These are phyloP conservation scores for Drosophila aldrichi DNA, from an alignment of 2,888 invertebrate species.

Conservation along the genomic window DNA sequence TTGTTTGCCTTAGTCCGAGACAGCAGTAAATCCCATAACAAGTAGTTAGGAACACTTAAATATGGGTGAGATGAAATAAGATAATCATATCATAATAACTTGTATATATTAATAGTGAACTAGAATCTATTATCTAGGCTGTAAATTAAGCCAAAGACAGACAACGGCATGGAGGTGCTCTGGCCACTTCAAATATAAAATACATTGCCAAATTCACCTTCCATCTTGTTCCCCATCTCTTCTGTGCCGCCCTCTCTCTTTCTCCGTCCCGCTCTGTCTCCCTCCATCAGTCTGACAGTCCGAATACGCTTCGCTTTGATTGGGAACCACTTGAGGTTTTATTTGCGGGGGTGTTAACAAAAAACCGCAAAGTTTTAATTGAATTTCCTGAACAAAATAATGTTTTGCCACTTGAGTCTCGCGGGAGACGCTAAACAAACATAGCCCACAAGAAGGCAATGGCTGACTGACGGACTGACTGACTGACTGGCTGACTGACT, in stretches of 20 bases:
- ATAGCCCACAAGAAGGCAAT: slow-evolving; percentile 43
- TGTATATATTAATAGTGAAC: no score
- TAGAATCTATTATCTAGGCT: neutral
- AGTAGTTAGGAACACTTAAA: no score
- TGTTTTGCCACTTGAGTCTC: slow-evolving; percentile 79
- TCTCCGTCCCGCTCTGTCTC: neutral
- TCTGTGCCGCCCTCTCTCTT: neutral
- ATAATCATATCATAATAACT: neutral
- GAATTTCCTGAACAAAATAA: slow-evolving; percentile 79
- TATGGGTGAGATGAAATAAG: no score
- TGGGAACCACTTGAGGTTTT: slow-evolving; percentile 65
- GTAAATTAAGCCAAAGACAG: neutral
- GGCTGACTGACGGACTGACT: slow-evolving; percentile 18
- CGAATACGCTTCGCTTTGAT: slow-evolving; percentile 56
- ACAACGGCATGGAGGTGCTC: no score
- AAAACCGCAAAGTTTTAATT: slow-evolving; percentile 79
- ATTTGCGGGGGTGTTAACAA: slow-evolving; percentile 55
- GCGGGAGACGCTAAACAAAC: slow-evolving; percentile 78
- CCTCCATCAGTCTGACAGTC: neutral
- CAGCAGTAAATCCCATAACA: no score
- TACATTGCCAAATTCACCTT: slow-evolving; percentile 14
- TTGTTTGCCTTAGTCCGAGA: no score
- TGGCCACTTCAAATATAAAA: neutral
- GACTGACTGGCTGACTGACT: slow-evolving; percentile 32
- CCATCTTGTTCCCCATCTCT: neutral